Percentiles rank a stretch among this genome's conserved stretches.
Evolutionary conservation across 1,140 invertebrate species (phyloP).

Genomic region (Xylocopa sonorina): DNA sequence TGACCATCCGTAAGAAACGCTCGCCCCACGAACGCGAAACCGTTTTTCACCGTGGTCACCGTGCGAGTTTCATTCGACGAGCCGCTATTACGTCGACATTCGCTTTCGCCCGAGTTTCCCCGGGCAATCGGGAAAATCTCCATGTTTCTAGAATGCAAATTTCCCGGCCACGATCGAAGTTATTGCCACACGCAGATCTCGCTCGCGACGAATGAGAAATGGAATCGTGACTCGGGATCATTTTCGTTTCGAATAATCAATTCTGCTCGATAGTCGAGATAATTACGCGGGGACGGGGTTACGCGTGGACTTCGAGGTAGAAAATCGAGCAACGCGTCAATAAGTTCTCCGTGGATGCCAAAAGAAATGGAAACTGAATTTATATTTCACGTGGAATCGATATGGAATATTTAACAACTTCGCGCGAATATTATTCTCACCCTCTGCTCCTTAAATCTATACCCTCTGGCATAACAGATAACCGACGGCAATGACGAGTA

Average conservation of each 20-base stretch:
- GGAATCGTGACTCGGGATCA: not conserved
- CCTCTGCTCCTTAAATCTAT: not conserved
- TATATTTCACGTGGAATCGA: too few relatives aligned
- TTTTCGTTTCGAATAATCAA: not conserved
- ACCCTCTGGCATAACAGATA: conserved; percentile 68
- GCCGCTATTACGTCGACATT: not conserved
- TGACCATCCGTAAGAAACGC: not conserved
- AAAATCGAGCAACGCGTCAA: not conserved
- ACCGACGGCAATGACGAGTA: conserved; percentile 46
- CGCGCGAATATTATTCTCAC: too few relatives aligned
- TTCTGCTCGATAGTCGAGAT: not conserved
- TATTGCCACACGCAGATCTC: not conserved
- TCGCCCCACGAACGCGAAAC: not conserved
- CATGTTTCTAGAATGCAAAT: conserved; percentile 27
- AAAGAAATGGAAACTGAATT: too few relatives aligned
- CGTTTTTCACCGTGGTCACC: too few relatives aligned
- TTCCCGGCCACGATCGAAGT: not conserved
- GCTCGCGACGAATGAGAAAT: not conserved
- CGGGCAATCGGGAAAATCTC: not conserved
- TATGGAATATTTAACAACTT: too few relatives aligned
- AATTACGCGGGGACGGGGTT: too few relatives aligned
- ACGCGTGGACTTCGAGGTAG: too few relatives aligned
- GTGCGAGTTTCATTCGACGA: not conserved
- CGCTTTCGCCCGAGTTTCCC: not conserved
- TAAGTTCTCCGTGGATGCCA: not conserved